Evolutionary conservation across 2,888 invertebrate species (phyloP).

Genomic region (Vesta saturnalis): DNA sequence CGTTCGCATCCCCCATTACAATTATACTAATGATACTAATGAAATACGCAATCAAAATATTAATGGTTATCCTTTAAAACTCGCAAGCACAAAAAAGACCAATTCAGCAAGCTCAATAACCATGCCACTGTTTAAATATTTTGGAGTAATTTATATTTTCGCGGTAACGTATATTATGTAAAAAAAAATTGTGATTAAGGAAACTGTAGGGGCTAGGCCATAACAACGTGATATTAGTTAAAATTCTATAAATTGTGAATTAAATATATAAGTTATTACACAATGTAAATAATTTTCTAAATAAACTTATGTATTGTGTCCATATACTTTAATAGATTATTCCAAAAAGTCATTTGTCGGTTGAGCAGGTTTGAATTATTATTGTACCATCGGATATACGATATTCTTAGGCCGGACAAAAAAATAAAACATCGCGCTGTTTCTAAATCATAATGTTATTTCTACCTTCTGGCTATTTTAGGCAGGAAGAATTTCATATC

Average conservation of each 20-base stretch:
- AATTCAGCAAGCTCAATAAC: not conserved
- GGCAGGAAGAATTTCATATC: no score
- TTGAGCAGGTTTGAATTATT: no score
- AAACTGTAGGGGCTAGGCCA: not conserved
- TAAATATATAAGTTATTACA: no score
- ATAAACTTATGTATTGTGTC: no score
- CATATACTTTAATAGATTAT: no score
- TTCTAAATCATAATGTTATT: no score
- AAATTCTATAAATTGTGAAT: no score
- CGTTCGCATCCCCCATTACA: not conserved
- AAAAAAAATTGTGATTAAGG: not conserved
- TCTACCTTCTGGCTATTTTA: no score
- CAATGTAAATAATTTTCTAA: not conserved
- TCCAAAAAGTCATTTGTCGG: no score
- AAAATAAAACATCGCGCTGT: no score
- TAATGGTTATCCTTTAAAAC: not conserved
- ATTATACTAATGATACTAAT: not conserved
- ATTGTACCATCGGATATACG: no score
- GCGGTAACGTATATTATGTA: not conserved
- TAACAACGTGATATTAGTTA: not conserved
- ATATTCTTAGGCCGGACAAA: no score
- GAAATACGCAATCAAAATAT: not conserved
- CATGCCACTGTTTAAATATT: not conserved
- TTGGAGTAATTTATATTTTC: not conserved
- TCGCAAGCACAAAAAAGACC: not conserved